phyloP scores from a whole-genome alignment of 2,888 invertebrate genomes.

The Pyrgus malvae region DNA sequence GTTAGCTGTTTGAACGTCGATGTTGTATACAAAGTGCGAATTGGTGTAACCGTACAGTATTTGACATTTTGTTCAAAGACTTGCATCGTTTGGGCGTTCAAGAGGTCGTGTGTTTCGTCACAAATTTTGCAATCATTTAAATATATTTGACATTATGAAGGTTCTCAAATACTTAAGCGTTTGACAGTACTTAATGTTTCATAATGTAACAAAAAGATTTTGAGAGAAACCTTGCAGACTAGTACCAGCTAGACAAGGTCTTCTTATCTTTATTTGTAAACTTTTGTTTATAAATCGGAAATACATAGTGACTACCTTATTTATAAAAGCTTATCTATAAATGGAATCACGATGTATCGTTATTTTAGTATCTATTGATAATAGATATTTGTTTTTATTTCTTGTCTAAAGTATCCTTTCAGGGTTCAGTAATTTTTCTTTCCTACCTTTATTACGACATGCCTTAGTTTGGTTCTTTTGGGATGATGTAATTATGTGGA shows the following conservation, averaged over 20 bases:
- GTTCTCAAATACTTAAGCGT: constrained; percentile 8
- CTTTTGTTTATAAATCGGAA: neutral
- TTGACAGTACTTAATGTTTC: constrained; percentile 20
- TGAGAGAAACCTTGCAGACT: constrained; percentile 14
- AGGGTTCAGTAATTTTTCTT: no score
- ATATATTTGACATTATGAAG: constrained; percentile 18
- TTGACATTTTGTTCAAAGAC: constrained; percentile 3
- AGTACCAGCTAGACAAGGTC: constrained; percentile 3
- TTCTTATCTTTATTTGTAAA: constrained; percentile 1
- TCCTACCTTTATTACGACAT: no score
- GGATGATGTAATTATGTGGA: no score
- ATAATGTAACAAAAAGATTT: constrained; percentile 23
- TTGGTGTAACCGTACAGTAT: constrained; percentile 2
- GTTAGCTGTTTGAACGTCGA: neutral
- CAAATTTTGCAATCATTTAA: constrained; percentile 24
- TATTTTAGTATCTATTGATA: no score
- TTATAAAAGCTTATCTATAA: neutral
- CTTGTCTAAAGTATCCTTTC: no score
- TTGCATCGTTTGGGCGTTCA: constrained; percentile 11
- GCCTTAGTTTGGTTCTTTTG: no score
- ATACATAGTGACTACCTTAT: neutral
- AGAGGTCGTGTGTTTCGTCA: constrained; percentile 22
- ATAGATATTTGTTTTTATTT: no score
- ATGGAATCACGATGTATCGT: neutral
- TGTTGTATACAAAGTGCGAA: constrained; percentile 3